Base-by-base conservation (phyloP, 2,797 vertebrate genomes). In the Pseudopleuronectes americanus region DNA sequence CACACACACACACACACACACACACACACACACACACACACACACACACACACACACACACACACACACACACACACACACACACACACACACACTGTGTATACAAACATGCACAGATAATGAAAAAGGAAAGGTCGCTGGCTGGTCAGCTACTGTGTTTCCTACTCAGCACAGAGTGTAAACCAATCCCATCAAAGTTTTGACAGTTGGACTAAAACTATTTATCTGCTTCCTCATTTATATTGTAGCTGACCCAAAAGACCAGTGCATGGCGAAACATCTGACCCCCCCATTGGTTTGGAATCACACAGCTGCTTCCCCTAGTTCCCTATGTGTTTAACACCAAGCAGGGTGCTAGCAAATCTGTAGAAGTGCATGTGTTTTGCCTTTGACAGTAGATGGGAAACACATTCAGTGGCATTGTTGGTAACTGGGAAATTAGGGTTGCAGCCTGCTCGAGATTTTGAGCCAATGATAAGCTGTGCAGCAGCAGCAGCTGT, bases 81-180 rank as follows among this genome's bases (percentile, higher is more conserved):
- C 23, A 23, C 23, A 23, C 23, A 43, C 51, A 64, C 47, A 57
- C 47, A 60, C 17, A 36, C 17, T 31, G 28, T 53, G 43, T 51
- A 62, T 36, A 66, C 31, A 83, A 68, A 68, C 49, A 67, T 36
- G 24, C 72, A 52, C 58, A 26, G 57, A 53, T 83, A 71, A 77
- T 84, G 49, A 74, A 73, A 77, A 74, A 63, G 45, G 38, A 69
- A 71, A 77, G 71, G 71, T 73, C 17, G 4, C 1, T 45, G 47
- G 10, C 19, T 57, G 48, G 64, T 66, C 60, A 68, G 69, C 71
- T 66, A 33, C 61, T 80, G 72, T 55, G 73, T 76, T 83, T 82
- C 61, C 62, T 54, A 49, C 49, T 36, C 69, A 55, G 53, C 28
- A 31, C 38, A 28, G 33, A 73, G 43, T 57, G 17, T 33, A 45